These are phyloP conservation scores for Syncerus caffer DNA, from an alignment of 2,797 vertebrate genomes.

Conservation along the genomic window DNA sequence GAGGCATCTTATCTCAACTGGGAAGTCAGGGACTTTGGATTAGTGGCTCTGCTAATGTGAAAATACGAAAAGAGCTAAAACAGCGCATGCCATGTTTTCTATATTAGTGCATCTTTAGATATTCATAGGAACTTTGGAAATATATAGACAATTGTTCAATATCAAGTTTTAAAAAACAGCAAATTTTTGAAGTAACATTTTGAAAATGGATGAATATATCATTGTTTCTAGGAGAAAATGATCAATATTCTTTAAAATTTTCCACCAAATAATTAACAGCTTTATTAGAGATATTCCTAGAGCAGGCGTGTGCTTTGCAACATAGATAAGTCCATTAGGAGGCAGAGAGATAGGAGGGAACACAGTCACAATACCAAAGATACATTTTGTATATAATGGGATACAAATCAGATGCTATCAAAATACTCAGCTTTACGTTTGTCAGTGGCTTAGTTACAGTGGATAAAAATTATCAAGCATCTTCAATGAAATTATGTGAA, in stretches of 20 bases:
- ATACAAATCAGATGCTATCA: background rate
- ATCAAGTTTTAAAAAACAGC: background rate
- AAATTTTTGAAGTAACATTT: background rate
- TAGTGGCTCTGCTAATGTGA: background rate
- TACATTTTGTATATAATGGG: slow-evolving; percentile 26
- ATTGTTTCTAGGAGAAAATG: slow-evolving; percentile 11
- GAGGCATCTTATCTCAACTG: background rate
- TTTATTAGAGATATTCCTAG: slow-evolving; percentile 50
- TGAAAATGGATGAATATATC: background rate
- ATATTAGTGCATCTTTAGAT: background rate
- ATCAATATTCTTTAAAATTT: slow-evolving; percentile 16
- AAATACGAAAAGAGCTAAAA: background rate
- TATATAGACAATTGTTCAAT: background rate
- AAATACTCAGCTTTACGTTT: slow-evolving; percentile 23
- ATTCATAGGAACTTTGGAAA: background rate
- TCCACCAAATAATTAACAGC: slow-evolving; percentile 24
- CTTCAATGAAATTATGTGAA: slow-evolving; percentile 20
- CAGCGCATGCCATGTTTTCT: fast-evolving
- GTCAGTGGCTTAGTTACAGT: slow-evolving; percentile 17
- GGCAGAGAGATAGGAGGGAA: background rate
- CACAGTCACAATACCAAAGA: slow-evolving; percentile 4
- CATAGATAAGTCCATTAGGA: background rate
- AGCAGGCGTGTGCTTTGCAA: background rate
- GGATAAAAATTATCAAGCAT: slow-evolving; percentile 2
- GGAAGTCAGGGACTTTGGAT: slow-evolving; percentile 5